Evolutionary conservation across 92 coral and sea anemone species (phyloP).

Genomic region (Siderastrea siderea): DNA sequence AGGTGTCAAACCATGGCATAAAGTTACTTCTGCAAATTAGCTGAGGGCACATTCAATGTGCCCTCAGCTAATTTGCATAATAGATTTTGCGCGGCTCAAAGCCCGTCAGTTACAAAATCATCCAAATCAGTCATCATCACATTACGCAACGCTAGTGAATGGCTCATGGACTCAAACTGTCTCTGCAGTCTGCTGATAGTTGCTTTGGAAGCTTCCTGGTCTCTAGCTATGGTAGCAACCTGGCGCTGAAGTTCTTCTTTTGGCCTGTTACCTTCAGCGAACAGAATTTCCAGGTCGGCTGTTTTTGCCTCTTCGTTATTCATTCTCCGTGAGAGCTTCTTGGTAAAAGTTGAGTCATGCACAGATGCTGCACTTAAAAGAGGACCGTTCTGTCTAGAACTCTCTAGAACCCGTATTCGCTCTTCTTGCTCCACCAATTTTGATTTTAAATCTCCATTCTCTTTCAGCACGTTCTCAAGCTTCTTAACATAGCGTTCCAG

Average conservation of each 20-base stretch:
- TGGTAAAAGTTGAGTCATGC: slow-evolving; percentile 1
- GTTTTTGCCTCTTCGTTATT: slow-evolving; percentile 45
- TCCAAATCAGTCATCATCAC: slow-evolving; percentile 58
- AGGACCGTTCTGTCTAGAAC: slow-evolving; percentile 1
- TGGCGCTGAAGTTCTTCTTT: slow-evolving; percentile 53
- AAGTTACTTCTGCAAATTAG: too few relatives aligned
- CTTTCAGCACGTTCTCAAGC: slow-evolving; percentile 7
- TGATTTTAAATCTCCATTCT: slow-evolving; percentile 42
- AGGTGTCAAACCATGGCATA: too few relatives aligned
- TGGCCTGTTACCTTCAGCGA: slow-evolving; percentile 35
- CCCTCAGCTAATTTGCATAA: too few relatives aligned
- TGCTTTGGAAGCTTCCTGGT: slow-evolving; percentile 31
- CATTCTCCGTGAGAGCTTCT: slow-evolving; percentile 47
- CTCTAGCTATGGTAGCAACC: slow-evolving; percentile 19
- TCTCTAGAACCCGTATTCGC: slow-evolving; percentile 20
- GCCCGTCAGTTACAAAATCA: slow-evolving; percentile 21
- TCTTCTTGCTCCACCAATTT: slow-evolving; percentile 21
- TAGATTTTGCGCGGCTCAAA: too few relatives aligned
- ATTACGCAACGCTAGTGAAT: slow-evolving; percentile 43
- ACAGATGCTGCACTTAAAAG: slow-evolving; percentile 11
- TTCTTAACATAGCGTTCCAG: slow-evolving; percentile 18
- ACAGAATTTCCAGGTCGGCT: slow-evolving; percentile 57
- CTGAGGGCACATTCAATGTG: too few relatives aligned
- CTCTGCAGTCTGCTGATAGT: slow-evolving; percentile 38
- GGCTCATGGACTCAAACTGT: slow-evolving; percentile 57